These are phyloP conservation scores for Eutolmus rufibarbis DNA, from an alignment of 2,888 invertebrate genomes.

Conservation along the genomic window DNA sequence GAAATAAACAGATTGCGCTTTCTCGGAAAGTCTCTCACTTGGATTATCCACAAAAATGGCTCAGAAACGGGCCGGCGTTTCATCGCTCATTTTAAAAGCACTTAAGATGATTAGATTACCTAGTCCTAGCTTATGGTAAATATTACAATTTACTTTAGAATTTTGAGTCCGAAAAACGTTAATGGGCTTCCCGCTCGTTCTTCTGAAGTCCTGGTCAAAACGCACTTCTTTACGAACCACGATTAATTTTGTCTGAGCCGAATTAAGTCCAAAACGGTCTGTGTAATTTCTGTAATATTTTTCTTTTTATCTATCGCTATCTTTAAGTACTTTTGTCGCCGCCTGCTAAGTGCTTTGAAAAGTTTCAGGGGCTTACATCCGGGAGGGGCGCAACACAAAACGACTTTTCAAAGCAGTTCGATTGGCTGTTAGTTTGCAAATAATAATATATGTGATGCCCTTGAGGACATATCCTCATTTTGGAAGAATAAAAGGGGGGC, in stretches of 20 bases:
- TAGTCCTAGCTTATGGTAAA: constrained; percentile 21
- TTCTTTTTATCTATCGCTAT: background rate
- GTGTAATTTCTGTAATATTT: constrained; percentile 3
- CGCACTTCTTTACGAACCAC: background rate
- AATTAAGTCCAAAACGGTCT: background rate
- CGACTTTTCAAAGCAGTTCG: background rate
- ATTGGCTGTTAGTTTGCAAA: background rate
- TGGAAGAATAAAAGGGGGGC: background rate
- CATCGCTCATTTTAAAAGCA: constrained; percentile 16
- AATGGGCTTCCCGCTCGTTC: constrained; percentile 1
- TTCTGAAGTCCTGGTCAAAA: background rate
- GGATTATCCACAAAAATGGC: background rate
- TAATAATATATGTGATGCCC: background rate
- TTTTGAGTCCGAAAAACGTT: constrained; percentile 43
- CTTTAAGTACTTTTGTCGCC: constrained; percentile 5
- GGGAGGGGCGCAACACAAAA: background rate
- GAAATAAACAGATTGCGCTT: background rate
- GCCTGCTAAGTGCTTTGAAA: background rate
- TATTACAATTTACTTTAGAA: constrained; percentile 44
- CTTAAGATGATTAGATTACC: constrained; percentile 35
- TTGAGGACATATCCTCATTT: background rate
- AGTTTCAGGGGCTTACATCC: background rate
- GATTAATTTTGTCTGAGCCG: constrained; percentile 22
- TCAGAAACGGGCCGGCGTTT: background rate
- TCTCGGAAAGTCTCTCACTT: background rate